Evolutionary conservation across 2,113 vertebrate genomes (phyloP), one percentile per base, ranked within the genome.

Genomic region (Phylloscopus whistleri): DNA sequence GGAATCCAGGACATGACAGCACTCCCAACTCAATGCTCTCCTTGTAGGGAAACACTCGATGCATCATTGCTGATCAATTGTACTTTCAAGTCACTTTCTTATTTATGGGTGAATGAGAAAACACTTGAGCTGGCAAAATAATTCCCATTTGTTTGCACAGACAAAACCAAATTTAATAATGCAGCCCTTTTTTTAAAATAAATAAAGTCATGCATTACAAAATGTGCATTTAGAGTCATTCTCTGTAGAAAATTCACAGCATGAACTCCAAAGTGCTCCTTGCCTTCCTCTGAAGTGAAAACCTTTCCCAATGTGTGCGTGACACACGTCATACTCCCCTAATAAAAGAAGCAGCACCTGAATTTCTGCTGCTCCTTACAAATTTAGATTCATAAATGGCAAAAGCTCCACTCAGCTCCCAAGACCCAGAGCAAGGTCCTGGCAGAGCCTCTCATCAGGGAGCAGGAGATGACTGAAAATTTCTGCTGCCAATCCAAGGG

Each of bases 121-220:
- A 92, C 94, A 89, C 86, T 95, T 51, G 59, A 92, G 90, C 85
- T 89, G 52, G 67, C 70, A 94, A 94, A 90, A 94, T 69, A 96
- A 89, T 59, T 94, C 83, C 51, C 49, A 30, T 95, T 92, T 95
- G 95, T 87, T 95, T 94, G 52, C 95, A 90, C 52, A 59, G 73
- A 86, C 68, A 92, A 94, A 68, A 2, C 46, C 44, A 83, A 84
- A 91, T 93, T 90, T 87, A 87, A 95, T 95, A 93, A 95, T 6
- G 15, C 51, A 73, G 64, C 48, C 43, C 35, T 37, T 84, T 77
- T 64, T 11, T 7, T 6, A 16, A 24, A 87, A 90, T 43, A 91
- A 75, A 95, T 59, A 92, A 77, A 95, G 51, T 58, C 83, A 66
- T 13, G 46, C 79, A 72, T 87, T 89, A 72, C 68, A 18, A 76